Percentiles rank a stretch among this genome's conserved stretches.
Conservation (phyloP, 2,797 vertebrate genomes). For the Basileuterus tristriatus region DNA sequence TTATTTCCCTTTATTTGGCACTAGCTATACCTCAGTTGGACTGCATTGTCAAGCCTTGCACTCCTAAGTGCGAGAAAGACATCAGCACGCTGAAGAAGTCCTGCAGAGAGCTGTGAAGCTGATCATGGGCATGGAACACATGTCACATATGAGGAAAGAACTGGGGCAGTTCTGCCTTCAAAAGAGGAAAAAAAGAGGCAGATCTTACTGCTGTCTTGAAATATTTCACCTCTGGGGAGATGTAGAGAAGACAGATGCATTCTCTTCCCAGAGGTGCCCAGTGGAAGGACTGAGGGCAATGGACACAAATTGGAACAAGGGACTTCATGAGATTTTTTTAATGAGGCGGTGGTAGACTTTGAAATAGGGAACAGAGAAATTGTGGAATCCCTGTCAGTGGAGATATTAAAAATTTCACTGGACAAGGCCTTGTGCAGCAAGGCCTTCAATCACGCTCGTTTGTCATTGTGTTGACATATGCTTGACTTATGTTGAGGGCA, state of each 20-base stretch:
- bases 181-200: not conserved
- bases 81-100: fast-evolving
- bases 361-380: not conserved
- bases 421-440: not conserved
- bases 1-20: not conserved
- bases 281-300: not conserved
- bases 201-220: not conserved
- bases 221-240: not conserved
- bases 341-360: not conserved
- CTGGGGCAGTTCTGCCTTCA: not conserved
- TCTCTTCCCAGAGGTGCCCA: not conserved
- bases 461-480: not conserved
- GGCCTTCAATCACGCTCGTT: not conserved
- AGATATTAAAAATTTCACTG: not conserved
- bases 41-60: not conserved
- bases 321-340: not conserved
- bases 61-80: not conserved
- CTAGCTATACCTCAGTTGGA: not conserved
- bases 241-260: not conserved
- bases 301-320: not conserved
- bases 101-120: not conserved
- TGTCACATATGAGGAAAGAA: not conserved
- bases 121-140: not conserved
- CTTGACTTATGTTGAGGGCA: not conserved
- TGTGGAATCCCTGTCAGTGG: not conserved